Conservation (phyloP, 1,140 invertebrate species). For the Hesperophylax magnus region DNA sequence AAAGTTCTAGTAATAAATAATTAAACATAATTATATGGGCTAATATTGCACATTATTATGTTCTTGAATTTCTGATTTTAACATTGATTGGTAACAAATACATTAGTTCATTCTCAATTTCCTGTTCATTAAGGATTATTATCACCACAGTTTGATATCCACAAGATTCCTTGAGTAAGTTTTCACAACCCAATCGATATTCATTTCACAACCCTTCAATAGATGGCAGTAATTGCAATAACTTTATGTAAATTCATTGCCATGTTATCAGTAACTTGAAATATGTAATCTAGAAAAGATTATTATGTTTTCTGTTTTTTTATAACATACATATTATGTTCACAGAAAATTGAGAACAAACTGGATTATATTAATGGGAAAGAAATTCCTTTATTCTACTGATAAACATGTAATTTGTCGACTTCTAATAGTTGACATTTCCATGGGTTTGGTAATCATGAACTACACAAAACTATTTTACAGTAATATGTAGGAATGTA, state of each 20-base stretch:
- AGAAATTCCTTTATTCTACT: not conserved
- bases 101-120: conserved; percentile 12
- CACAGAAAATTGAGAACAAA: conserved; percentile 24
- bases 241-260: too few species aligned
- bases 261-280: too few species aligned
- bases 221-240: too few species aligned
- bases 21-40: too few species aligned
- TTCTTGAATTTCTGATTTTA: not conserved
- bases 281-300: not conserved
- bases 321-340: not conserved
- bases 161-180: too few species aligned
- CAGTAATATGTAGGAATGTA: conserved; percentile 8
- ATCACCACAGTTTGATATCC: too few species aligned
- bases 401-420: conserved; percentile 18
- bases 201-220: too few species aligned
- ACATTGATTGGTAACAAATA: conserved; percentile 19
- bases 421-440: conserved; percentile 19
- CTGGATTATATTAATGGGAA: not conserved
- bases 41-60: too few species aligned
- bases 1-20: too few species aligned
- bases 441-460: conserved; percentile 36
- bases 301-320: not conserved
- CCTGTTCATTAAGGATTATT: too few species aligned
- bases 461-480: conserved; percentile 18
- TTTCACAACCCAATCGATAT: too few species aligned